Base-by-base conservation (phyloP, 2,113 vertebrate species). In the Sylvia atricapilla region DNA sequence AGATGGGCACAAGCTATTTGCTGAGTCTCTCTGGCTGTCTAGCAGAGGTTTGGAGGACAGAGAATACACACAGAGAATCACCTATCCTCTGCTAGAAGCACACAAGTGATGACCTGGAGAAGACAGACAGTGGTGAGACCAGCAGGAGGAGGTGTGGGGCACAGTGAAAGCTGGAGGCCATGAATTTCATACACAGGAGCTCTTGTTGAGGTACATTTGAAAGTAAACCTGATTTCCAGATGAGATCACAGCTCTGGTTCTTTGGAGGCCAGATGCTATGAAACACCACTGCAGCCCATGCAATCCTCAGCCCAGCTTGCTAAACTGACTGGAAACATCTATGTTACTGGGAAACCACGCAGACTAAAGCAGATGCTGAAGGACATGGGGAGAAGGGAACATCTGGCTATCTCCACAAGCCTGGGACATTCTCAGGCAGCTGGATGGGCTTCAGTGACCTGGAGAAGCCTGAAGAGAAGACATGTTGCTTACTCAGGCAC, bases 211-310 rank as follows among this genome's bases (percentile, higher is more conserved):
- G 7, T 20, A 62, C 33, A 16, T 59, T 47, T 91, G 56, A 87
- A 88, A 93, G 79, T 12, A 82, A 84, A n/a, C 21, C 43, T 50
- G n/a, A 53, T 58, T 73, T 84, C 52, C 14, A 8, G 47, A 85
- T 74, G 63, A 60, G 30, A 37, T 85, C 62, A 82, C 55, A 66
- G 52, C 37, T 82, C 75, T 13, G 9, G 62, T 39, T 83, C 78
- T 90, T 84, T 81, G 83, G 31, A 90, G 74, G 62, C 84, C 81
- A 95, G 81, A 92, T 75, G 77, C 73, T 91, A 7, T 59, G 85
- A 55, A 85, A 76, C 81, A 90, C 19, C 83, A 77, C 79, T 55
- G 33, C 88, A 94, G 56, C 68, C 47, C 91, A 95, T n/a, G 15
- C 50, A 49, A 55, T 25, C 39, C 59, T 12, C 87, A 78, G 64